phyloP scores from a whole-genome alignment of 1,140 invertebrate genomes.

The Portunus trituberculatus region DNA sequence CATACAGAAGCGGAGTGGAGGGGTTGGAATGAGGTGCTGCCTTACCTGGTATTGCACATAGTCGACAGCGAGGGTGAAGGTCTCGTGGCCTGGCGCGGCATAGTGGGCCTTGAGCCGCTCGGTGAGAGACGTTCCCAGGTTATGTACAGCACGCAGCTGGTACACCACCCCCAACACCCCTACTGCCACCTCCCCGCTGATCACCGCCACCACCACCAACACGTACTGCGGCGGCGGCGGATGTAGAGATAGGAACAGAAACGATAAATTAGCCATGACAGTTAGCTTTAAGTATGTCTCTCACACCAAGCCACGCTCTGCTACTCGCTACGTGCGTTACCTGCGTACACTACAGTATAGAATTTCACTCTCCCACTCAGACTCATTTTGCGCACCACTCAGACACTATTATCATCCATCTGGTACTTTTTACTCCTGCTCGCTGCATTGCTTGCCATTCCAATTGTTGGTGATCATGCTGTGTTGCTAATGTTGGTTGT shows the following conservation, averaged over 20 bases:
- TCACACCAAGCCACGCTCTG: not conserved
- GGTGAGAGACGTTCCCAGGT: slow-evolving; percentile 47
- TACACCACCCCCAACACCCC: slow-evolving; percentile 72
- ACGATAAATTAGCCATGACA: not conserved
- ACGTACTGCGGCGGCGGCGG: slow-evolving; percentile 65
- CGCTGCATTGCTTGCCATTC: too few relatives aligned
- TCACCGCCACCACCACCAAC: slow-evolving; percentile 60
- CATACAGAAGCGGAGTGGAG: too few relatives aligned
- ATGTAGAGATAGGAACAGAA: not conserved
- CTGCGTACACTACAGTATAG: too few relatives aligned
- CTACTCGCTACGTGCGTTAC: too few relatives aligned
- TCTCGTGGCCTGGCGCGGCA: slow-evolving; percentile 51
- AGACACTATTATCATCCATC: too few relatives aligned
- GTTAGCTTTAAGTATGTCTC: not conserved
- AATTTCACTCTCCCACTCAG: too few relatives aligned
- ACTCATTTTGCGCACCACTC: too few relatives aligned
- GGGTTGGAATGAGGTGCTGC: too few relatives aligned
- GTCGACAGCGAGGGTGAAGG: slow-evolving; percentile 75
- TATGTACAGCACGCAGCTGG: slow-evolving; percentile 57
- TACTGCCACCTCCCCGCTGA: slow-evolving; percentile 63
- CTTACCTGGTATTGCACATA: slow-evolving; percentile 76
- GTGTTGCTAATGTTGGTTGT: too few relatives aligned
- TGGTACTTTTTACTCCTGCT: too few relatives aligned
- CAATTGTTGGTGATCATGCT: too few relatives aligned
- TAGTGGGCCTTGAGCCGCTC: slow-evolving; percentile 58